These are phyloP conservation scores for Python bivittatus DNA, from an alignment of 2,113 vertebrate genomes.

Conservation along the genomic window DNA sequence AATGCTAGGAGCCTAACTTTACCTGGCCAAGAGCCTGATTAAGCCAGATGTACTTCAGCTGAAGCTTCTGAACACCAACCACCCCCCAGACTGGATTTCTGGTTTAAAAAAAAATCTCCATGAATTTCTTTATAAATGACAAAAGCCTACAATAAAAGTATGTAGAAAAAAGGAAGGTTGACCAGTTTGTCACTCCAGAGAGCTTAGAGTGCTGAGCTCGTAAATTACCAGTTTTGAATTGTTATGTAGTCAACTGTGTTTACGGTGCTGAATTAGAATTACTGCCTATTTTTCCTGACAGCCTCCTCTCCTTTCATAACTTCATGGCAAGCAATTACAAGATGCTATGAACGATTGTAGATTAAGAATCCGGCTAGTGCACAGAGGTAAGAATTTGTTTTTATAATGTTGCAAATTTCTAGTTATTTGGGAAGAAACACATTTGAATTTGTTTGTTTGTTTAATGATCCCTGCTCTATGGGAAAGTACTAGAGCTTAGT, in stretches of 20 bases:
- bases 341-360: neutral
- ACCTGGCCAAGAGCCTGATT: neutral
- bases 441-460: neutral
- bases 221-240: neutral
- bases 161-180: neutral
- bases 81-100: neutral
- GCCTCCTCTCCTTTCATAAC: neutral
- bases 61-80: neutral
- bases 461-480: neutral
- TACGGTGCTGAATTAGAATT: neutral
- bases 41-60: neutral
- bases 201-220: neutral
- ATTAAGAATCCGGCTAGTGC: neutral
- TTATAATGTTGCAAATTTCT: neutral
- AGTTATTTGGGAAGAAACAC: neutral
- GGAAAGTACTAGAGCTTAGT: neutral
- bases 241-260: neutral
- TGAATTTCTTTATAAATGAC: neutral
- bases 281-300: neutral
- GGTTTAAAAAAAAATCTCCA: neutral
- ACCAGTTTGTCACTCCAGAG: neutral
- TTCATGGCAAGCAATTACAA: neutral
- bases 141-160: neutral
- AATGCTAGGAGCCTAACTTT: neutral
- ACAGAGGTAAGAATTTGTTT: neutral